Conservation (phyloP, 2,888 invertebrate species). For the Argyresthia albistria region DNA sequence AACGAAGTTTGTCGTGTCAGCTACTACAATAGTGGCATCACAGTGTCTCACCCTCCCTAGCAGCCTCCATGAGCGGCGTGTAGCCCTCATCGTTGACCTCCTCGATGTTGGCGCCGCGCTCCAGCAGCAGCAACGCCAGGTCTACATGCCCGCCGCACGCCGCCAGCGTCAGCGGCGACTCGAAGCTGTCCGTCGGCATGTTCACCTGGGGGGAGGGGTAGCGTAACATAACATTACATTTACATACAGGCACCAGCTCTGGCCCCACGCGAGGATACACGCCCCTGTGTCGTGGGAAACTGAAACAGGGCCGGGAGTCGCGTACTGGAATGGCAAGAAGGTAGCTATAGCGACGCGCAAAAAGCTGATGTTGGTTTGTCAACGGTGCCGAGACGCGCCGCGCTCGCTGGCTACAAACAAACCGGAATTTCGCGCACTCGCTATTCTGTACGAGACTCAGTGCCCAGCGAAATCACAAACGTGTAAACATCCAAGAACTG, state of each 20-base stretch:
- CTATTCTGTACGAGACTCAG: too few relatives aligned
- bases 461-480: too few relatives aligned
- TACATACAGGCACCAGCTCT: too few relatives aligned
- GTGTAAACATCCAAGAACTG: too few relatives aligned
- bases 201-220: slow-evolving; percentile 84
- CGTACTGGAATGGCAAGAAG: neutral
- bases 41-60: slow-evolving; percentile 83
- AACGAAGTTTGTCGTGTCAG: too few relatives aligned
- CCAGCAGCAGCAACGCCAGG: slow-evolving; percentile 94
- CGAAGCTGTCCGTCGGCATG: slow-evolving; percentile 99
- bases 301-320: slow-evolving; percentile 1
- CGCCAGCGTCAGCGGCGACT: slow-evolving; percentile 97
- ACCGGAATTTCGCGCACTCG: too few relatives aligned
- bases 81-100: slow-evolving; percentile 99
- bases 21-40: too few relatives aligned
- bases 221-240: neutral
- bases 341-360: too few relatives aligned
- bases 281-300: neutral
- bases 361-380: too few relatives aligned
- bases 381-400: too few relatives aligned
- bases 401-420: too few relatives aligned
- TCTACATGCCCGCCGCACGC: slow-evolving; percentile 99
- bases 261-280: too few relatives aligned
- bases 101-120: slow-evolving; percentile 98
- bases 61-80: slow-evolving; percentile 99